Base-by-base conservation (phyloP, 2,888 invertebrate genomes). In the Sinopyrophorus schimmeli region DNA sequence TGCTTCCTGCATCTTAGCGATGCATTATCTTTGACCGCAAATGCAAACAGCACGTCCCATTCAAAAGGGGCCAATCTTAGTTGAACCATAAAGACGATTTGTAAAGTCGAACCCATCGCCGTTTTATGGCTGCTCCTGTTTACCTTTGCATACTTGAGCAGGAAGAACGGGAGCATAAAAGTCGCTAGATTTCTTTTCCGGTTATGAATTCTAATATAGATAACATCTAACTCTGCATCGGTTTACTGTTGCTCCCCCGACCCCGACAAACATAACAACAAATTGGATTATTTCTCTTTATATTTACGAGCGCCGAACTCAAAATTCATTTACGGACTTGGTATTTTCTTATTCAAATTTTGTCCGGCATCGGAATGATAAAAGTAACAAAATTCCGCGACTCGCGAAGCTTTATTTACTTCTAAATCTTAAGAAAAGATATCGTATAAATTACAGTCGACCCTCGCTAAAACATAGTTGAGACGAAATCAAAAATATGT, bases 101-200 rank as follows among this genome's bases (percentile, higher is more conserved):
- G 48, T 55, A 59, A 60, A 62, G 57, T 56, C 31, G 60, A 58
- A 62, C 55, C 56, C 59, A 61, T 58, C 60, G 51, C 42, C 47
- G 51, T 53, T 62, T 61, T 60, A 60, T 58, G 51, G 54, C 55
- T 26, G 52, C 37, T 43, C 59, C 54, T 59, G 58, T 58, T 60
- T 59, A 61, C 60, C 58, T 58, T 63, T 62, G 60, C 56, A 54
- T 53, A 55, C 53, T 54, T 49, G 49, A 59, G 49, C 38, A 51
- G 53, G 47, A 54, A 54, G 50, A 5, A 20, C 35, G n/a, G 28
- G 9, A 32, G 9, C 44, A 30, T 50, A 53, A 54, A 57, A 44
- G 31, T 31, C 20, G 18, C 17, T 23, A 11, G 14, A 31, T 38
- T 38, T 31, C 38, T 31, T 46, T 46, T 44, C 16, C 31, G 14